A percentile compares a stretch with the other conserved stretches of the same genome.
Conservation (phyloP, 2,113 vertebrate species). For the Gymnocephalus cernua region DNA sequence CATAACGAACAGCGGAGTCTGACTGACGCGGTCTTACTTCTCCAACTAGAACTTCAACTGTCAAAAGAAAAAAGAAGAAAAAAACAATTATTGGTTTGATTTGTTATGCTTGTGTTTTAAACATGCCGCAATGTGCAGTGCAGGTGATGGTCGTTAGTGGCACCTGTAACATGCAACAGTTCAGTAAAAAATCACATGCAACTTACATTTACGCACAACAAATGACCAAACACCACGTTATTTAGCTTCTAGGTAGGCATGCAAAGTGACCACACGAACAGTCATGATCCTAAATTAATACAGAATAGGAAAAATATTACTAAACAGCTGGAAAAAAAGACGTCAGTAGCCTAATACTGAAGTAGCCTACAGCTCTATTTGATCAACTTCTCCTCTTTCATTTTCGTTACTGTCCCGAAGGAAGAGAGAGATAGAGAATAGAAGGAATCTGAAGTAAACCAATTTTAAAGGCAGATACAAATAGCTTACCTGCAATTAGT, state of each 20-base stretch:
- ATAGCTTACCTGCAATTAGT: constrained; percentile 47
- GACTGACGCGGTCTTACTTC: constrained; percentile 8
- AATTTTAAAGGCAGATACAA: neutral
- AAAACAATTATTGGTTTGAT: no score
- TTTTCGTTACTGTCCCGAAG: neutral
- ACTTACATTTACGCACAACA: neutral
- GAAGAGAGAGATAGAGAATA: neutral
- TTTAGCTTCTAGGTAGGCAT: neutral
- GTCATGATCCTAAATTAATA: neutral
- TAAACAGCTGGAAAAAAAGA: neutral
- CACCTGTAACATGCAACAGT: neutral
- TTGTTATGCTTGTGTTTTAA: neutral
- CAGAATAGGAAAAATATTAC: accelerated
- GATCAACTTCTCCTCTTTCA: constrained; percentile 20
- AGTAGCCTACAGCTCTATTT: neutral
- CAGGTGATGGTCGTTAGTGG: neutral
- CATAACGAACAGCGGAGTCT: constrained; percentile 46
- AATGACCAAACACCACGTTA: neutral
- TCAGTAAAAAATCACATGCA: neutral
- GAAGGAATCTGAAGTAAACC: neutral
- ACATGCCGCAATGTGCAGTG: neutral
- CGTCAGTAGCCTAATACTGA: neutral
- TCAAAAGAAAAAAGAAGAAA: neutral
- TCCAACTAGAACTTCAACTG: constrained; percentile 15
- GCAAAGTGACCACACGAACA: neutral